Evolutionary conservation across 2,888 invertebrate genomes (phyloP).

Genomic region (Lasioglossum zephyrum): DNA sequence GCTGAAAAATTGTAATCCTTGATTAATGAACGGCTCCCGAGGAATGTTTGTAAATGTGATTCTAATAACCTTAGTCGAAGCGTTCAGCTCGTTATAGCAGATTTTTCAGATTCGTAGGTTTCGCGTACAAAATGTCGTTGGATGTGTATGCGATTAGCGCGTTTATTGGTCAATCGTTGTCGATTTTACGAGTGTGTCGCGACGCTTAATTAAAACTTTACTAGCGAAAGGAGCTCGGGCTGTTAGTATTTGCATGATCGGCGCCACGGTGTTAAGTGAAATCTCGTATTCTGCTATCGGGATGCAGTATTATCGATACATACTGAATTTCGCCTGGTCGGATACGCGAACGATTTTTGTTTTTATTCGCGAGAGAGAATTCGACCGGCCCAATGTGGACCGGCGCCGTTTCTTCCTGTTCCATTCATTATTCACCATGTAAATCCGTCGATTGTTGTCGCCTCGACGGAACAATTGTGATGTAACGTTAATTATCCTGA

Average conservation of each 20-base stretch:
- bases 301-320: constrained; percentile 4
- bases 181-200: constrained; percentile 23
- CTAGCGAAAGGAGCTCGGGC: constrained; percentile 30
- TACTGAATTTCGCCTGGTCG: not conserved
- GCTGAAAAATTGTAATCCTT: constrained; percentile 33
- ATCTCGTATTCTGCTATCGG: constrained; percentile 12
- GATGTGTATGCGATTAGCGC: not conserved
- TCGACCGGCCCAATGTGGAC: constrained; percentile 4
- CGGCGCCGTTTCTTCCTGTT: constrained; percentile 14
- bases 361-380: not conserved
- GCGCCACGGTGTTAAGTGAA: not conserved
- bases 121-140: not conserved
- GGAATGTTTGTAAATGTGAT: constrained; percentile 26
- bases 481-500: constrained; percentile 68
- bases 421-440: constrained; percentile 47
- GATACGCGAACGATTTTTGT: not conserved
- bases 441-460: constrained; percentile 62
- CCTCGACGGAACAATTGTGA: constrained; percentile 57
- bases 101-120: constrained; percentile 13
- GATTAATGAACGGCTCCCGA: constrained; percentile 10
- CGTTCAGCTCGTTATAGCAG: constrained; percentile 11
- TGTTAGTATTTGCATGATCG: constrained; percentile 29
- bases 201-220: constrained; percentile 37
- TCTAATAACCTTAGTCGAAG: not conserved
- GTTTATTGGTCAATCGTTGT: not conserved